phyloP scores from a whole-genome alignment of 2,888 invertebrate genomes.

The Penaeus monodon region DNA sequence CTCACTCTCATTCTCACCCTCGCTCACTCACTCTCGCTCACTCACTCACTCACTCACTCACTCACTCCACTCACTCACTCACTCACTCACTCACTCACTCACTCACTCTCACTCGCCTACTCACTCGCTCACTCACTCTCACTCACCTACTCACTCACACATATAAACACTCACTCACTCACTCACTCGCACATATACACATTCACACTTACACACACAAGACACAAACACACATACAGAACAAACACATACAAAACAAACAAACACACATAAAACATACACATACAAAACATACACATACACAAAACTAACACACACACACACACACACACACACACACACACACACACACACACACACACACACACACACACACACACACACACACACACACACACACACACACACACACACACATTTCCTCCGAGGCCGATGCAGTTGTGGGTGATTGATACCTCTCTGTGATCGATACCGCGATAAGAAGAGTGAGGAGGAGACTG shows the following conservation, averaged over 20 bases:
- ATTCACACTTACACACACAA: too few species aligned
- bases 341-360: not conserved
- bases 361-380: not conserved
- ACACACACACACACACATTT: too few species aligned
- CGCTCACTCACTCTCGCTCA: not conserved
- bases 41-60: not conserved
- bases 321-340: not conserved
- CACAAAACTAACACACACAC: not conserved
- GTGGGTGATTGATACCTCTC: too few species aligned
- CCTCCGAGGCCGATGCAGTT: too few species aligned
- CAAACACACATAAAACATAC: not conserved
- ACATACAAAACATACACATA: not conserved
- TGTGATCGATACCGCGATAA: too few species aligned
- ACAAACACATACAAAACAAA: not conserved
- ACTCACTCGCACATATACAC: too few species aligned
- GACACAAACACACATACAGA: not conserved
- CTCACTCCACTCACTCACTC: slow-evolving; percentile 3
- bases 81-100: not conserved
- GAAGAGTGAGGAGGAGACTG: too few species aligned
- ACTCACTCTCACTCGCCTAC: not conserved
- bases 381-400: slow-evolving; percentile 6
- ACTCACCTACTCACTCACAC: not conserved
- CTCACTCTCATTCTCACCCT: not conserved
- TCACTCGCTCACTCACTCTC: not conserved
- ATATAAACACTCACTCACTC: too few species aligned